Evolutionary conservation across 2,113 vertebrate species (phyloP).

Genomic region (Lonchura striata): DNA sequence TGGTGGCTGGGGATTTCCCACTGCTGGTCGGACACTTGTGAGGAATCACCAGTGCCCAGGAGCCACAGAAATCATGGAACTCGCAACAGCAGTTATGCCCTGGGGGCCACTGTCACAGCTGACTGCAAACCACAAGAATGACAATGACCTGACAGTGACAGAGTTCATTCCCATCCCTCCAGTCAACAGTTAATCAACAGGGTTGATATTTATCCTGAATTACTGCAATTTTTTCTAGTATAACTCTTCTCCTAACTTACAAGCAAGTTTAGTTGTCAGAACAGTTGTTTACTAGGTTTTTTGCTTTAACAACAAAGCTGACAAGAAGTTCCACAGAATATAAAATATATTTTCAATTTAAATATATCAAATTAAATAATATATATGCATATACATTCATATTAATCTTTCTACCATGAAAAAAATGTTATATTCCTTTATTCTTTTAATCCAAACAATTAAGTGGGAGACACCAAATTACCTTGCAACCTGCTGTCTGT

Average conservation of each 20-base stretch:
- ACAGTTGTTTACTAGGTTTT: background rate
- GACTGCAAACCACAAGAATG: background rate
- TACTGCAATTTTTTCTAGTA: background rate
- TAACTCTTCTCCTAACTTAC: background rate
- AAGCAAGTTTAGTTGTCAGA: background rate
- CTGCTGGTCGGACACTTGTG: rapidly evolving
- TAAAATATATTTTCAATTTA: background rate
- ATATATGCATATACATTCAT: background rate
- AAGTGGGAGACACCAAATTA: background rate
- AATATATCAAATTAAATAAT: background rate
- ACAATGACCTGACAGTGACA: background rate
- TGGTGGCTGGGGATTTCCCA: background rate
- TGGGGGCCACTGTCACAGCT: background rate
- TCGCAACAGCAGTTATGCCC: background rate
- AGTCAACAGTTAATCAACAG: background rate
- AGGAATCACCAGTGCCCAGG: rapidly evolving
- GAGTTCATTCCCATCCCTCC: background rate
- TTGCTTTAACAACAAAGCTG: background rate
- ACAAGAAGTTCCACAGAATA: background rate
- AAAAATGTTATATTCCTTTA: background rate
- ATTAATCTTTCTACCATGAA: background rate
- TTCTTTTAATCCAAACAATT: background rate
- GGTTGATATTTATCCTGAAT: background rate
- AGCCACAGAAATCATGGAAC: background rate
- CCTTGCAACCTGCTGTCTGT: background rate